Evolutionary conservation across 2,888 invertebrate species (phyloP), one percentile per base, ranked within the genome.

Genomic region (Hydrotaea cyrtoneurina): DNA sequence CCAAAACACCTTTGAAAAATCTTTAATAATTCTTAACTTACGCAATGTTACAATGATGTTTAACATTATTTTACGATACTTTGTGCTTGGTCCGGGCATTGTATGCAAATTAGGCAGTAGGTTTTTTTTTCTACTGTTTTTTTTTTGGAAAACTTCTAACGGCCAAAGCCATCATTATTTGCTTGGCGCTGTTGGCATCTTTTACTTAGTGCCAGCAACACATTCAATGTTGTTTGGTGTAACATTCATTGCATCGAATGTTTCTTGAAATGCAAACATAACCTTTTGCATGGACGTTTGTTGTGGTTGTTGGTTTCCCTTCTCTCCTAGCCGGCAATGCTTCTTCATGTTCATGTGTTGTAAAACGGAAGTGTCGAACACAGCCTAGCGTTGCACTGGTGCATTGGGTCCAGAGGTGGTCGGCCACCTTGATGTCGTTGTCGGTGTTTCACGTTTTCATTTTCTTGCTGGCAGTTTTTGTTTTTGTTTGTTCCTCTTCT

Each of bases 221-320:
- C 31, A 31, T 31, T 57, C 74, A 72, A 57, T 71, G 78, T 69
- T 73, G 11, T 72, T 62, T 39, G 7, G 50, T 43, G 15, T 39
- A 17, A 21, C 36, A 0, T 15, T 10, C 7, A 21, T 50, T 17
- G 31, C 19, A 43, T 43, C 23, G 10, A 74, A 50, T 39, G 39
- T 39, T 39, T 31, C 31, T 31, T 31, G 31, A 31, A 31, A 31
- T 31, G 1, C 39, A 66, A 84, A 84, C 81, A 76, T 84, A 85
- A 85, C 85, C 85, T 85, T 85, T n/a, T 82, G 82, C 85, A 85
- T 85, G 85, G 79, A 85, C 81, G 81, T 77, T 73, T 23, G 17
- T 21, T 79, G 73, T 66, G 55, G 21, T 57, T 57, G 21, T 43
- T 62, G 7, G 31, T 31, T 31, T 50, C n/a, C 11, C 39, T 66